Evolutionary conservation across 1,140 invertebrate species (phyloP).

Genomic region (Ceratina australensis): DNA sequence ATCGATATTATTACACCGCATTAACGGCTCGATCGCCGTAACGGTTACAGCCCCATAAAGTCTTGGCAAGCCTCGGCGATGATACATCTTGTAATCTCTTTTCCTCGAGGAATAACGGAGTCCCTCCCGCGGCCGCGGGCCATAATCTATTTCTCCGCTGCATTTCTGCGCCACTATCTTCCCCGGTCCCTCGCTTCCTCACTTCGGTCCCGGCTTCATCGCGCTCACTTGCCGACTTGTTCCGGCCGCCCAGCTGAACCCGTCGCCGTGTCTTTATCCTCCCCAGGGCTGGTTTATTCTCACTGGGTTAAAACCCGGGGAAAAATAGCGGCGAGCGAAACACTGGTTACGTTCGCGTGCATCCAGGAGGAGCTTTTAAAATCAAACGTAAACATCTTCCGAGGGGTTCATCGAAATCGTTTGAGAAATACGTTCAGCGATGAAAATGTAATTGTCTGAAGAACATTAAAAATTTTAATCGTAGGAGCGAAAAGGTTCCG

Average conservation of each 20-base stretch:
- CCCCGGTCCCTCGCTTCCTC: not conserved
- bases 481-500: no score
- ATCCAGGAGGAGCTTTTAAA: no score
- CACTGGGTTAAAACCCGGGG: not conserved
- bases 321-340: constrained; percentile 43
- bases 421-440: no score
- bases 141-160: constrained; percentile 47
- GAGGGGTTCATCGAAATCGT: no score
- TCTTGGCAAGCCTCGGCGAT: constrained; percentile 28
- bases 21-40: constrained; percentile 37
- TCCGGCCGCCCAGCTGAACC: constrained; percentile 3
- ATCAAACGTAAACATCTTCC: no score
- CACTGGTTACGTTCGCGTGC: constrained; percentile 36
- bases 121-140: constrained; percentile 11
- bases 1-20: constrained; percentile 39
- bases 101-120: constrained; percentile 35
- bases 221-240: constrained; percentile 22
- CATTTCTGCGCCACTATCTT: constrained; percentile 28
- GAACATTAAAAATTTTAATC: no score
- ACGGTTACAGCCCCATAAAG: constrained; percentile 37
- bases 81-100: constrained; percentile 57
- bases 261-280: constrained; percentile 31
- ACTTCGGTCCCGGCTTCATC: not conserved
- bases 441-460: no score
- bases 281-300: constrained; percentile 32